These are phyloP conservation scores for Linnaemya tessellans DNA, from an alignment of 2,888 invertebrate genomes.

Conservation along the genomic window DNA sequence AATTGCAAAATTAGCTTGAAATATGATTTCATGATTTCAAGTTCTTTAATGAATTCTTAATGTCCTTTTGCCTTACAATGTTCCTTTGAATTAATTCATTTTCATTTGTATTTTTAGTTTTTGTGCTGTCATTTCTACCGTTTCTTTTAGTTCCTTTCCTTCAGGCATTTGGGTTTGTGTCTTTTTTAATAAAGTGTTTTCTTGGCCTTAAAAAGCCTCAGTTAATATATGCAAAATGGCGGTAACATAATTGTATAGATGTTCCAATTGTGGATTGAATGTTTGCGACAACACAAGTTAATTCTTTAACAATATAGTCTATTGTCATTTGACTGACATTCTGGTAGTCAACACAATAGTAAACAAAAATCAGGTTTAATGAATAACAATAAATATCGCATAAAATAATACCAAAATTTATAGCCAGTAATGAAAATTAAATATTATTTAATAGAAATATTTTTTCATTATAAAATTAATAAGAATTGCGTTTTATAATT, in stretches of 20 bases:
- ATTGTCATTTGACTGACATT: too few species aligned
- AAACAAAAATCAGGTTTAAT: neutral
- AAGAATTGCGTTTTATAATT: too few species aligned
- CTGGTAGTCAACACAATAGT: neutral
- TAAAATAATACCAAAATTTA: too few species aligned
- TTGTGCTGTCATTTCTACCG: neutral
- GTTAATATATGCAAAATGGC: neutral
- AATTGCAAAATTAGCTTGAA: neutral
- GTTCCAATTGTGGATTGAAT: too few species aligned
- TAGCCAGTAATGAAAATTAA: too few species aligned
- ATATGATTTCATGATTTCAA: neutral
- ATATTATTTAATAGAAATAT: too few species aligned
- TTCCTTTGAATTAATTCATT: constrained; percentile 30
- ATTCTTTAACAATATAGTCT: too few species aligned
- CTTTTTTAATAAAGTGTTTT: neutral
- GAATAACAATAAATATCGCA: too few species aligned
- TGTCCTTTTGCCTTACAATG: neutral
- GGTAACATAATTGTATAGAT: too few species aligned
- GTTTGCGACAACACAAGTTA: too few species aligned
- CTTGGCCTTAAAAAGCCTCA: neutral
- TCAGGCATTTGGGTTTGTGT: neutral
- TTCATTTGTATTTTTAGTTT: constrained; percentile 14
- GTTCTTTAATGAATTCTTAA: constrained; percentile 15
- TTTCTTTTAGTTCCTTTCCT: neutral
- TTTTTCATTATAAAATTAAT: too few species aligned